Evolutionary conservation across 2,797 vertebrate species (phyloP), one percentile per base, ranked within the genome.

Genomic region (Labeo calbasu): DNA sequence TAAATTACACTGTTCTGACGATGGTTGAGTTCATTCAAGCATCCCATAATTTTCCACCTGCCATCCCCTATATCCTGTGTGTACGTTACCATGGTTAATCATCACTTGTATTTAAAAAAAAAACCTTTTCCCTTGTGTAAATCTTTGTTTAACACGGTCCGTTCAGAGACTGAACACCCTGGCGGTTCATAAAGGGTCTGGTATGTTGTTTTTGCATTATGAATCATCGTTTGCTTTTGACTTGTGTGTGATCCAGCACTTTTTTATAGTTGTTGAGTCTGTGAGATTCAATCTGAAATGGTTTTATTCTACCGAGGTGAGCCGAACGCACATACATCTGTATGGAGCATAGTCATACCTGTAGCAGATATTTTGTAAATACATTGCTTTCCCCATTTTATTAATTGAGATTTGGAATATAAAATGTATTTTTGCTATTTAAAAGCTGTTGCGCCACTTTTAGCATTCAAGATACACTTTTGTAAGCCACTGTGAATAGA

Each of bases 341-440:
- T 25, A 53, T 82, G 59, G 66, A 82, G 69, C 66, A 59, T 25
- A 70, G 70, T 61, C n/a, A 10, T 43, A 55, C n/a, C 25, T 66
- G 81, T 55, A 43, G 71, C 71, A 76, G 55, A 15, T 43, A 36
- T 36, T n/a, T 75, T 82, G 46, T 83, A 75, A 51, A 63, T 82
- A 13, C 19, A 65, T 51, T 61, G 40, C 40, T n/a, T 59, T 9
- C 48, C n/a, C 7, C 63, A 57, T 25, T 25, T 66, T 75, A 72
- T 81, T 50, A 1, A 68, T 21, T 68, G 23, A 48, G 43, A 78
- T 73, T 73, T 17, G 5, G 28, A 6, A 23, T 40, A n/a, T 57
- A n/a, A 57, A 4, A 25, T 40, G 53, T 14, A 3, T 51, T 11
- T 61, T 66, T 69, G n/a, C 66, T 83, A 69, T 77, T 83, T 77